A percentile compares a stretch with the other conserved stretches of the same genome.
phyloP scores from a whole-genome alignment of 2,113 vertebrate genomes.

The Chiloscyllium plagiosum region DNA sequence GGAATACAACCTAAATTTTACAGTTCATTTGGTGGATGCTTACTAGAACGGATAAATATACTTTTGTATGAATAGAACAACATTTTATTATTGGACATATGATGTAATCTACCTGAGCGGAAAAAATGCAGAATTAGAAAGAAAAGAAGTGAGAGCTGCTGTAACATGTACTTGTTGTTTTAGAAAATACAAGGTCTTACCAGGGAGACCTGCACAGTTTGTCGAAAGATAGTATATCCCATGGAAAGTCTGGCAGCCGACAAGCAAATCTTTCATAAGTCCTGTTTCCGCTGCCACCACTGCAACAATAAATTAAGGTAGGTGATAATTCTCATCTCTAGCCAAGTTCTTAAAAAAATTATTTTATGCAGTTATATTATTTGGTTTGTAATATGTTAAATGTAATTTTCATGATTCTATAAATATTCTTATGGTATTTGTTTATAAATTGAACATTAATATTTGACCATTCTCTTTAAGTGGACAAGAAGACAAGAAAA shows the following conservation, averaged over 20 bases:
- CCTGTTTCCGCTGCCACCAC: conserved; percentile 90
- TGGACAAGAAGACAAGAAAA: not conserved
- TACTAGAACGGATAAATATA: not conserved
- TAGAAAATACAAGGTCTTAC: conserved; percentile 76
- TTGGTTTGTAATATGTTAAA: not conserved
- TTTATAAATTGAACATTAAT: not conserved
- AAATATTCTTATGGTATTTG: not conserved
- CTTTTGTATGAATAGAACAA: not conserved
- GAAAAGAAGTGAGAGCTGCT: not conserved
- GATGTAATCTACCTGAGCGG: not conserved
- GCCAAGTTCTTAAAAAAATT: not conserved
- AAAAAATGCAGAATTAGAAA: not conserved
- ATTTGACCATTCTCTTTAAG: not conserved
- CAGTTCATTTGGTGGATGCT: not conserved
- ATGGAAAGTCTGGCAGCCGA: conserved; percentile 88
- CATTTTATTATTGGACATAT: not conserved
- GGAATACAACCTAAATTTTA: not conserved
- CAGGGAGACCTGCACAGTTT: conserved; percentile 77
- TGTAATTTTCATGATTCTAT: not conserved
- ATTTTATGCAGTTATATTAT: not conserved
- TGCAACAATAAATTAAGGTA: conserved; percentile 89
- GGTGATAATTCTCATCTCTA: conserved; percentile 40
- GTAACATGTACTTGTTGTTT: conserved; percentile 44
- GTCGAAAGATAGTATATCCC: conserved; percentile 86
- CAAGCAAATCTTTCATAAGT: conserved; percentile 93